Evolutionary conservation across 1,140 invertebrate genomes (phyloP), one percentile per base, ranked within the genome.

Genomic region (Drosophila pseudoananassae): DNA sequence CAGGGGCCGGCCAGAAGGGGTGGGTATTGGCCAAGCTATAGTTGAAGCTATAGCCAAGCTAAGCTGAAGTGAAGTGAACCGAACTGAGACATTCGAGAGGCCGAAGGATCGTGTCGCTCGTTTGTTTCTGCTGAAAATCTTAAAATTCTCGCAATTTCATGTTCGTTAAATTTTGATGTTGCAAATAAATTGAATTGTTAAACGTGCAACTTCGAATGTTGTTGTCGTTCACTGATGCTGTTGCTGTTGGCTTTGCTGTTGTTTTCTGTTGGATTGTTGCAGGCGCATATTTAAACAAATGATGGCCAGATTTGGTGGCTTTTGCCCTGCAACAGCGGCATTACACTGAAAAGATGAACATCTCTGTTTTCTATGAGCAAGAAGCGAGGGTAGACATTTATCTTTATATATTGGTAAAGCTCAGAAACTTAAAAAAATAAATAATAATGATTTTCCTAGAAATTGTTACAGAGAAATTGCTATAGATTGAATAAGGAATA

Each of bases 151-250:
- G 90, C 90, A 91, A 91, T 91, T 91, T 91, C 87, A 91, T 91
- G 90, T 91, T 91, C 90, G 90, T 91, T 91, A 91, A 91, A 91
- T 89, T 91, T 91, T 91, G 89, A 91, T 90, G 85, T 87, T 91
- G 76, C 78, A 91, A 91, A 91, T 91, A 91, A 91, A 91, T 91
- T 91, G 90, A 91, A 91, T 91, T 91, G 90, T 91, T 91, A 91
- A 91, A 91, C 90, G 90, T 90, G 89, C 89, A 91, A 91, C 82
- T 78, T 90, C 64, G 68, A 82, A 87, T 88, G 83, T 88, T 76
- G 61, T 68, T 85, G 77, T 85, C 68, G 68, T 68, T 72, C 60
- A 56, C 43, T 52, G 47, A 57, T 54, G 56, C 55, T 52, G 31
- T 43, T 57, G 38, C 17, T 33, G 27, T 61, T 51, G 53, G 53